Evolutionary conservation across 2,113 vertebrate species (phyloP), one percentile per base, ranked within the genome.

Genomic region (Thamnaconus septentrionalis): DNA sequence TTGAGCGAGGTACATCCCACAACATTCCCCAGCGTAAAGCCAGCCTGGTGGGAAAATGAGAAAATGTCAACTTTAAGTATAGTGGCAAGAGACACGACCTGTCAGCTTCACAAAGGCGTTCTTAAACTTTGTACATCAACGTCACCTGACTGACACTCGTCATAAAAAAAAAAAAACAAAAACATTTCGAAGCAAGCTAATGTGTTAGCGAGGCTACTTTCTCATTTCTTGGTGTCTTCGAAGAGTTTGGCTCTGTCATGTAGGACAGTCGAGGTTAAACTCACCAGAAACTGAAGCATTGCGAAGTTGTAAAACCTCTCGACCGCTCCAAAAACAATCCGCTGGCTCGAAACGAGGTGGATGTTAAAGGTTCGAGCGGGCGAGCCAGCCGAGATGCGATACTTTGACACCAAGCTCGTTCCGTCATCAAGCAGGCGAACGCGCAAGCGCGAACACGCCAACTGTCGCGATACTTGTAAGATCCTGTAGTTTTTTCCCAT

Each of bases 1-100:
- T 79, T 99, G 97, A 48, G 97, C 97, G 71, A 99, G 86, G 85
- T 96, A 99, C 95, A 99, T 97, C 63, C 97, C 63, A 98, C 93
- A 74, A 99, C 88, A 53, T 98, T 99, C 9, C 97, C 97, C 66
- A 99, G 71, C 57, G 96, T 94, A 81, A 99, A 98, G 60, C 97
- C 97, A 78, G 96, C 88, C 97, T 99, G 88, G 58, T 82, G 76
- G 57, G 41, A 0, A 74, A 71, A 70, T 12, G 44, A 40, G 8
- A 10, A 59, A 7, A 53, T 5, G 12, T 74, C 4, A 31, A 31
- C 18, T 31, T 31, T 31, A 31, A 31, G 18, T 2, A 31, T 31
- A 31, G 18, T 31, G 18, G 60, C 9, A 57, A 6, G 47, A 67
- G 11, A 54, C n/a, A 41, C 18, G 8, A 10, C 7, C 8, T 9